Evolutionary conservation across 2,888 invertebrate species (phyloP), one percentile per base, ranked within the genome.

Genomic region (Sphaerophoria taeniata): DNA sequence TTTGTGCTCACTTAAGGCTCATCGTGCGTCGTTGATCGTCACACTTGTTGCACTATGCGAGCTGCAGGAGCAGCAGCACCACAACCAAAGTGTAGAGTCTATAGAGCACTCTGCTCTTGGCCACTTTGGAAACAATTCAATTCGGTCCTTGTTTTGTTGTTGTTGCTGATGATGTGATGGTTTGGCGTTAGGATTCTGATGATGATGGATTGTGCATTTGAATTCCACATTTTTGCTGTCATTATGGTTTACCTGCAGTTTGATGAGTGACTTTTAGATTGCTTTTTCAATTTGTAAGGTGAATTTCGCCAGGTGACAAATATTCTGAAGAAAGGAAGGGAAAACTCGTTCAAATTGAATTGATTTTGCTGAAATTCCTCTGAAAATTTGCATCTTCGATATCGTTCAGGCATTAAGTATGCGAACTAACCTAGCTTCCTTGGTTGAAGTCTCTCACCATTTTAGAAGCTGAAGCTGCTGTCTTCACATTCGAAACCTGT

Each of bases 41-140:
- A 39, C 39, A 43, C 43, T 43, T 43, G 43, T 9, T 43, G 43
- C 9, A 24, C 24, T 9, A 39, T 9, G 9, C 6, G 7, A 39
- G 39, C 3, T 7, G 39, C 39, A 39, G 39, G 9, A 39, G 39
- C 7, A 6, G 39, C 39, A 7, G 9, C 16, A 5, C 5, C 5
- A 7, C 2, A 11, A 24, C 58, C 36, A 39, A 14, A 1, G 9
- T 9, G 6, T 39, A 39, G 6, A 39, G 39, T 39, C 39, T 39
- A 39, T 39, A 39, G 6, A 51, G 63, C 43, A 73, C 77, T 67
- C 55, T 24, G 24, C 70, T 63, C 55, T 49, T 71, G 67, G 76
- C 72, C 76, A 81, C 85, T 85, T 76, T 67, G 60, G 73, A 4
- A 81, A 76, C 75, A 80, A 81, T 81, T 85, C 80, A 85, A 81